These are phyloP conservation scores for Ectemnius cavifrons DNA, from an alignment of 2,888 invertebrate species.

Conservation along the genomic window DNA sequence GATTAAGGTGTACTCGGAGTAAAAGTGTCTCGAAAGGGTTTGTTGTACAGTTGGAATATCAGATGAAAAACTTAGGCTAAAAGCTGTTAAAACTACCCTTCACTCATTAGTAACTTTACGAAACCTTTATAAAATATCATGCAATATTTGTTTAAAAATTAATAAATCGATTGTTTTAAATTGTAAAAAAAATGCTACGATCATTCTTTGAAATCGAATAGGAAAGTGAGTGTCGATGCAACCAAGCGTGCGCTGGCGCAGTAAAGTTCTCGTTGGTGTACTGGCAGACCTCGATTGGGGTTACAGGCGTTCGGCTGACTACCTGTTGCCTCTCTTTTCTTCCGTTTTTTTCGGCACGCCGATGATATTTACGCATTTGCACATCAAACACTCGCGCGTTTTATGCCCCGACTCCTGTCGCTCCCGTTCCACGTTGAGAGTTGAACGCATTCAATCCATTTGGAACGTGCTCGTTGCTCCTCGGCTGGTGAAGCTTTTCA, in stretches of 20 bases:
- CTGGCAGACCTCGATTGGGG: constrained; percentile 11
- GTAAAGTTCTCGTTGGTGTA: background rate
- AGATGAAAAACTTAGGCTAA: no score
- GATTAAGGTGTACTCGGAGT: background rate
- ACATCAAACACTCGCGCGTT: constrained; percentile 18
- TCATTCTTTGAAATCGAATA: no score
- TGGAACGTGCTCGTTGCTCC: background rate
- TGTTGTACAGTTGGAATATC: no score
- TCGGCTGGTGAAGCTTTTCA: background rate
- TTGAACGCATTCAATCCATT: constrained; percentile 9
- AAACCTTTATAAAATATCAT: no score
- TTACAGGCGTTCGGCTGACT: constrained; percentile 35
- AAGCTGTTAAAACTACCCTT: no score
- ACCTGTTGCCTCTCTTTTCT: constrained; percentile 53
- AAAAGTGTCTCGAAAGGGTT: background rate
- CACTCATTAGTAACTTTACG: no score
- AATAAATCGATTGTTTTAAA: no score
- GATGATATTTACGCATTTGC: constrained; percentile 44
- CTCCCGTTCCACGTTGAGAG: background rate
- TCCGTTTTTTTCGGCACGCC: constrained; percentile 16
- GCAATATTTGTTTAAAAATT: no score
- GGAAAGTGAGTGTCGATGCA: background rate
- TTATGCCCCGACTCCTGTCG: background rate
- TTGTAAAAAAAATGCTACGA: no score
- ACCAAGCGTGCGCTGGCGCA: constrained; percentile 19